phyloP scores from a whole-genome alignment of 2,797 vertebrate genomes.

The Atherinosoma microstoma region DNA sequence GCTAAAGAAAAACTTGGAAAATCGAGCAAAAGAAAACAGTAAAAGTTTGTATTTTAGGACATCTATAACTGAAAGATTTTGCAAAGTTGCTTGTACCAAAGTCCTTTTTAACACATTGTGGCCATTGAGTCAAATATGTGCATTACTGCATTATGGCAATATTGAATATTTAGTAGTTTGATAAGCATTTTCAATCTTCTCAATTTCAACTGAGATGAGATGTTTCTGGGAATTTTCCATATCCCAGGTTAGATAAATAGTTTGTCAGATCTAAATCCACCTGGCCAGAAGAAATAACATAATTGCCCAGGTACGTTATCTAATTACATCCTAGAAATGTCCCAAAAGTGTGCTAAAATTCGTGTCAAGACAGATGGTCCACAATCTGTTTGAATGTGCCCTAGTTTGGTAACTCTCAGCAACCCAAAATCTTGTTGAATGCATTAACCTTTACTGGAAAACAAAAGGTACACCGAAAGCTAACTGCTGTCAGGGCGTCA shows the following conservation, averaged over 20 bases:
- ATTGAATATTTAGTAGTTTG: not conserved
- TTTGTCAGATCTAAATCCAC: too few species aligned
- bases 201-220: not conserved
- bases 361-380: not conserved
- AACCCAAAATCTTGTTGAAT: not conserved
- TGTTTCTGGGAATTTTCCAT: not conserved
- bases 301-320: not conserved
- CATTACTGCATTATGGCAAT: not conserved
- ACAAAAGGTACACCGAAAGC: not conserved
- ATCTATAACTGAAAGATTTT: too few species aligned
- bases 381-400: not conserved
- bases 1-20: not conserved
- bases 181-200: not conserved
- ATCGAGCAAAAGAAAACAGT: not conserved
- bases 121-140: not conserved
- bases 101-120: too few species aligned
- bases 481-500: too few species aligned
- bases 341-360: not conserved
- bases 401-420: not conserved
- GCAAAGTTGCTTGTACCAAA: too few species aligned
- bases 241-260: not conserved
- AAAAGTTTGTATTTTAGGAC: not conserved
- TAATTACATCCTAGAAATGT: too few species aligned
- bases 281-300: not conserved
- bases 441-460: too few species aligned